Base-by-base conservation (phyloP, 2,888 invertebrate genomes). In the Zaprionus obscuricornis region DNA sequence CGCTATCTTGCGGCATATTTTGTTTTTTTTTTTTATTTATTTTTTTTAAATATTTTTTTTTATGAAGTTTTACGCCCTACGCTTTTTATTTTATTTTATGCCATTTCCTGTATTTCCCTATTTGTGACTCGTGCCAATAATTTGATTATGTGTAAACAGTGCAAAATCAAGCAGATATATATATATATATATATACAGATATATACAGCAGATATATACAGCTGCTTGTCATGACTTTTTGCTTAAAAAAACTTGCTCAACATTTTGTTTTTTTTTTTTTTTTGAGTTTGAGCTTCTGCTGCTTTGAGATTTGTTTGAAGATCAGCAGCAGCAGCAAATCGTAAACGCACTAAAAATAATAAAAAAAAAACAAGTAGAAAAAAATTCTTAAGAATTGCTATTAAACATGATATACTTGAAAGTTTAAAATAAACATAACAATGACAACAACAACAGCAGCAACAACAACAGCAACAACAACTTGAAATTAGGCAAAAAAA, bases 31-130 rank as follows among this genome's bases (percentile, higher is more conserved):
- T 22, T 22, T 22, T 22, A 7, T 36, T 11, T n/a, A n/a, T n/a
- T n/a, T n/a, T n/a, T n/a, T n/a, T n/a, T n/a, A n/a, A n/a, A n/a
- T n/a, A n/a, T n/a, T 20, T 17, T 13, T 11, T 43, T 37, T 43
- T 62, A 22, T 36, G 40, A 26, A 54, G 55, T 37, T 63, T 42
- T 42, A 55, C 47, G 40, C 27, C 36, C 42, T 29, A 27, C 20
- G 40, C 16, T 17, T 24, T 17, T 45, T 29, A 29, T 42, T 42
- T 60, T 46, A 55, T 50, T 68, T 57, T 22, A 22, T 22, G 22
- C 4, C 22, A 69, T 79, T 79, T 79, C 69, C 79, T 82, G 79
- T 69, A 68, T 77, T 71, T 73, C 62, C 77, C 60, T 65, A 63
- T 81, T 65, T 60, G 65, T 40, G 45, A 54, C 59, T 47, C 42